Percentiles rank a stretch among this genome's conserved stretches.
Conservation (phyloP, 2,113 vertebrate genomes). For the Bubalus kerabau region DNA sequence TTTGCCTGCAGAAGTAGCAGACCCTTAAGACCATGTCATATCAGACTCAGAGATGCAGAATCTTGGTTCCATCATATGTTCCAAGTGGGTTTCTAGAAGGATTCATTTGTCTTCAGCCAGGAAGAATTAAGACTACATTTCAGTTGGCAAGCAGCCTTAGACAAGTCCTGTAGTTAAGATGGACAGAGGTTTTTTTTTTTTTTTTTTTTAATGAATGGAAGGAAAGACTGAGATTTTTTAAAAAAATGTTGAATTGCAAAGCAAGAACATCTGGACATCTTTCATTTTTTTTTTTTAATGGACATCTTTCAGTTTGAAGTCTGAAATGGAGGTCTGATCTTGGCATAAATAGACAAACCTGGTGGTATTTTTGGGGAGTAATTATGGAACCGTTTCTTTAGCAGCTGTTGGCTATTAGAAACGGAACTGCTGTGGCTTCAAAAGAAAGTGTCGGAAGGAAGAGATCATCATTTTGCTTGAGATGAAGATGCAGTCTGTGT, state of each 20-base stretch:
- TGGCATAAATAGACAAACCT: background rate
- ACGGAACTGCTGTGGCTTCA: background rate
- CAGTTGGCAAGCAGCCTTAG: background rate
- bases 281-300: background rate
- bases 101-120: background rate
- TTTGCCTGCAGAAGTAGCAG: background rate
- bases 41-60: background rate
- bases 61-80: background rate
- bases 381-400: background rate
- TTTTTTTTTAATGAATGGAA: background rate
- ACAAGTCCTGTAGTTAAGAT: background rate
- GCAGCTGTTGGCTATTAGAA: background rate
- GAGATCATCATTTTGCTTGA: background rate
- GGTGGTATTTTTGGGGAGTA: background rate
- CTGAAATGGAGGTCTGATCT: background rate
- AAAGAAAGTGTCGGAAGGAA: background rate
- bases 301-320: background rate
- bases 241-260: background rate
- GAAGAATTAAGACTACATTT: background rate
- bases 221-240: background rate
- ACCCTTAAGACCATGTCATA: background rate
- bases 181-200: background rate
- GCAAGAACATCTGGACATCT: background rate
- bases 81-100: background rate
- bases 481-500: background rate